Evolutionary conservation across 2,888 invertebrate species (phyloP), one percentile per base, ranked within the genome.

Genomic region (Nephrotoma flavescens): DNA sequence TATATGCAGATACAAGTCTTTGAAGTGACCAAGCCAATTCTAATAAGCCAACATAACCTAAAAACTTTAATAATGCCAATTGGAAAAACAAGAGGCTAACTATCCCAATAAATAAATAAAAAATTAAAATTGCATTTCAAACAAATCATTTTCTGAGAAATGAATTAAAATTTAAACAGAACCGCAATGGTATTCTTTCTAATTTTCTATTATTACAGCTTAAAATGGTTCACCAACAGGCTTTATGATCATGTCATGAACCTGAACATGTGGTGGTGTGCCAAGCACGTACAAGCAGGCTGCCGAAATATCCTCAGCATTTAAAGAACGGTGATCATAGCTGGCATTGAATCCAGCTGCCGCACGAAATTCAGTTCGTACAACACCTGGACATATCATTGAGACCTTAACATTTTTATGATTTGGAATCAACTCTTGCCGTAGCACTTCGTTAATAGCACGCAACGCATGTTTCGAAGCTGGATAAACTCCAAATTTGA

Each of bases 221-320:
- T 86, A 45, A 44, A 47, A 45, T 47, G 41, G 41, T 86, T 47
- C 47, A 45, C 86, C 45, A 86, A 86, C 41, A 12, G 86, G 86
- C n/a, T 86, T 86, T 31, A 86, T 45, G 19, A 86, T 86, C 12
- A 86, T 47, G 41, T 86, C 45, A 45, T 45, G 86, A 47, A 86
- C 86, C 44, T 89, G 90, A 0, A 90, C 90, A 87, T 89, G 88
- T 1, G 90, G 89, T 1, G 89, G 90, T 11, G 91, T 91, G 86
- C 87, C 89, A 31, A 91, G 85, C 12, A 89, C 89, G 85, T 89
- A 90, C 86, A 89, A 87, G 4, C 89, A 88, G 2, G 90, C 89
- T 4, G 89, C 88, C 4, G 90, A 88, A 0, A 90, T 88, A 87
- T 90, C 89, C 85, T 89, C 86, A 6, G 88, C 87, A 31, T 42